phyloP scores from a whole-genome alignment of 2,888 invertebrate species.

The Epinotia nisella region DNA sequence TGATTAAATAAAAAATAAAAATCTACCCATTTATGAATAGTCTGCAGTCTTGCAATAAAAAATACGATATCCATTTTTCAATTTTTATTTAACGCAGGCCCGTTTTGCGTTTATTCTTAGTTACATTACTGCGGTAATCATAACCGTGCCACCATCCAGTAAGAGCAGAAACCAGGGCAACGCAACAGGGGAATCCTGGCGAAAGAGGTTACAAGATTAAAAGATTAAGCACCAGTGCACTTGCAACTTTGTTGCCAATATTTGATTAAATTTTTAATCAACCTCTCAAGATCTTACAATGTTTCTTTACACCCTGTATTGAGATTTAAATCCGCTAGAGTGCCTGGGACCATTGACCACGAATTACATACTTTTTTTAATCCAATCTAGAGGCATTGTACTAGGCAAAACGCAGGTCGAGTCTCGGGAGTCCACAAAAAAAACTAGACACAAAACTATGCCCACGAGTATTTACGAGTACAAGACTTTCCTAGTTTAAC shows the following conservation, averaged over 20 bases:
- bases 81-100: too few relatives aligned
- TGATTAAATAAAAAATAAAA: too few relatives aligned
- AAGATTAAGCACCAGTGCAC: conserved; percentile 7
- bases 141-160: not conserved
- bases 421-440: too few relatives aligned
- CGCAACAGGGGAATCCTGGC: not conserved
- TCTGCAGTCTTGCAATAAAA: too few relatives aligned
- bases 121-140: conserved; percentile 3
- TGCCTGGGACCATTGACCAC: not conserved
- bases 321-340: not conserved
- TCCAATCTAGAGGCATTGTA: not conserved
- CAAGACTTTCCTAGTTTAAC: too few relatives aligned
- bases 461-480: too few relatives aligned
- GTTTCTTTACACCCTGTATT: not conserved
- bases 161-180: conserved; percentile 9
- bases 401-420: too few relatives aligned
- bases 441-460: too few relatives aligned
- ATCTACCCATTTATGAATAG: too few relatives aligned
- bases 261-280: conserved; percentile 29
- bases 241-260: conserved; percentile 24
- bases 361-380: not conserved
- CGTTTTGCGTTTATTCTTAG: not conserved
- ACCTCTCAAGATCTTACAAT: conserved; percentile 6
- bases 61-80: too few relatives aligned
- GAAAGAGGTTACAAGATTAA: conserved; percentile 14